phyloP scores from a whole-genome alignment of 2,888 invertebrate species.

The Agrochola circellaris region DNA sequence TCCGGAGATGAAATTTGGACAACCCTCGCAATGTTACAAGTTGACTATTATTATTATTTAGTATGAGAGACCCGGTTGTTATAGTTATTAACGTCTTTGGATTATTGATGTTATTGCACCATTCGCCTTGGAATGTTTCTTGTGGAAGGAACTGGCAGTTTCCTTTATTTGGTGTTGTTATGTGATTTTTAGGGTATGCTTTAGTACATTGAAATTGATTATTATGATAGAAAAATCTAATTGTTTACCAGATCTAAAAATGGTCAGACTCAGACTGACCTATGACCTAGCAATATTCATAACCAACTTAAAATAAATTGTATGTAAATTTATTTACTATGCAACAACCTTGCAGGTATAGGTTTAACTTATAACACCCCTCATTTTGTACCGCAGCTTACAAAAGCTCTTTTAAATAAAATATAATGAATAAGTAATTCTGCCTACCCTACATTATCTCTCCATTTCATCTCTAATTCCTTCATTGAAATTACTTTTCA shows the following conservation, averaged over 20 bases:
- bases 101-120: constrained; percentile 59
- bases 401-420: background rate
- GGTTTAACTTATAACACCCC: background rate
- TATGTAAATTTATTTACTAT: background rate
- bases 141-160: constrained; percentile 13
- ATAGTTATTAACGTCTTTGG: constrained; percentile 51
- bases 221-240: background rate
- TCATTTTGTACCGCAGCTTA: background rate
- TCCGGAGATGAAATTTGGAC: constrained; percentile 71
- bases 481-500: constrained; percentile 24
- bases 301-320: background rate
- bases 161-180: constrained; percentile 13
- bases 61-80: constrained; percentile 59
- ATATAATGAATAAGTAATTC: background rate
- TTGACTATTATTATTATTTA: constrained; percentile 69
- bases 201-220: background rate
- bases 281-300: background rate
- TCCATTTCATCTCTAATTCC: constrained; percentile 7
- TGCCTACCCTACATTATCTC: constrained; percentile 5
- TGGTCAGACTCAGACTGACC: background rate
- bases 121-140: constrained; percentile 28
- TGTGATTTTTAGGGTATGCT: background rate
- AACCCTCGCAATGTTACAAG: constrained; percentile 66
- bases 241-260: background rate
- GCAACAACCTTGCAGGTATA: background rate